Evolutionary conservation across 1,140 invertebrate genomes (phyloP), one percentile per base, ranked within the genome.

Genomic region (Drosophila lini): DNA sequence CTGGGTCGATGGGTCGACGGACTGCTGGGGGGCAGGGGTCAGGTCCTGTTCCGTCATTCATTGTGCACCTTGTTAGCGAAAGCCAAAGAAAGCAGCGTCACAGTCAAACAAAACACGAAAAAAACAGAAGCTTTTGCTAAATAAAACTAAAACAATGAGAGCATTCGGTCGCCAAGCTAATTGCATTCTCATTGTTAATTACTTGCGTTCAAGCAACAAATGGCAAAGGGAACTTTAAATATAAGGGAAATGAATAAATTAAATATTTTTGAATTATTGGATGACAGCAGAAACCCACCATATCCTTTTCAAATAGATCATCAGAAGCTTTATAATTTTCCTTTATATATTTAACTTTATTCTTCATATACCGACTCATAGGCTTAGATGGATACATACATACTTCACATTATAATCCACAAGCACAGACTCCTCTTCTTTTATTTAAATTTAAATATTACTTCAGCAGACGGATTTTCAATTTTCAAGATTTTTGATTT

Each of bases 121-220:
- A 22, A 22, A 22, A 34, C 34, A 59, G 16, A 62, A 31, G 42
- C n/a, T 25, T 41, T 58, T 57, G 45, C 73, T 19, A 63, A 64
- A 42, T 64, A 64, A 40, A 78, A 67, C 52, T 57, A 63, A 60
- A 68, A 74, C 83, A 88, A 83, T 65, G 58, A 45, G 64, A 74
- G 65, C 67, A 38, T 71, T 64, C 63, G 74, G 76, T 50, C 48
- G 71, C 71, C 44, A 70, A 74, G 75, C 71, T 88, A 90, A 90
- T 90, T 90, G 88, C 88, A 90, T 84, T 91, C 78, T 79, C 80
- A 91, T 79, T 90, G 88, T 90, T 90, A 88, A 91, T 88, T 91
- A 91, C 77, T 69, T 63, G 80, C 80, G 68, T 83, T 90, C 77
- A 64, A 77, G 71, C 80, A 90, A 68, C 38, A 57, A 47, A 36